phyloP scores from a whole-genome alignment of 2,888 invertebrate species.

The Hydrotaea diabolus region DNA sequence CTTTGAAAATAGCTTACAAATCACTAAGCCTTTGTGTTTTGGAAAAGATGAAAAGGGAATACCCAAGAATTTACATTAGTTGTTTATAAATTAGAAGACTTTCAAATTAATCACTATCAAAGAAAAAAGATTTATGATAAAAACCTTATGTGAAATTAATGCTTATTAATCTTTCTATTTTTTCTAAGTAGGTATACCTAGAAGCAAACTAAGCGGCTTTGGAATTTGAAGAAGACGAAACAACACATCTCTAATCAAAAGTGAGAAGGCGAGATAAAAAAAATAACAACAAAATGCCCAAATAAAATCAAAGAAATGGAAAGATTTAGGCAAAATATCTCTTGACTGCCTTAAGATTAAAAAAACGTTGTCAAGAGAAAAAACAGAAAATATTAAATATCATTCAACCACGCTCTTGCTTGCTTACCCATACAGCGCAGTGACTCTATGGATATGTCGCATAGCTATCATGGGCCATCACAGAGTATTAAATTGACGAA shows the following conservation, averaged over 20 bases:
- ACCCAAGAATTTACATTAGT: neutral
- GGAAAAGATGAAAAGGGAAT: neutral
- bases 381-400: too few relatives aligned
- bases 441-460: neutral
- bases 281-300: neutral
- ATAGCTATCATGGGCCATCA: neutral
- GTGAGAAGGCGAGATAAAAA: neutral
- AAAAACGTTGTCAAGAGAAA: too few relatives aligned
- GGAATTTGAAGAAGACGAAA: neutral
- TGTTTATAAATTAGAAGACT: neutral
- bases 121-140: conserved; percentile 11
- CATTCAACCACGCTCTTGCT: too few relatives aligned
- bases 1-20: neutral
- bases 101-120: neutral
- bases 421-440: neutral
- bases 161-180: conserved; percentile 1
- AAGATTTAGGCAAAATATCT: neutral
- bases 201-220: conserved; percentile 5
- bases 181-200: neutral
- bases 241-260: neutral
- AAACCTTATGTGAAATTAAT: neutral
- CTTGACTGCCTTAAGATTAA: neutral
- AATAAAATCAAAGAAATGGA: neutral
- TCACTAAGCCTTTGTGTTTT: too few relatives aligned
- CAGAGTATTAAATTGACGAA: conserved; percentile 12